These are phyloP conservation scores for Penelope pileata DNA, from an alignment of 2,113 vertebrate genomes.

Conservation along the genomic window DNA sequence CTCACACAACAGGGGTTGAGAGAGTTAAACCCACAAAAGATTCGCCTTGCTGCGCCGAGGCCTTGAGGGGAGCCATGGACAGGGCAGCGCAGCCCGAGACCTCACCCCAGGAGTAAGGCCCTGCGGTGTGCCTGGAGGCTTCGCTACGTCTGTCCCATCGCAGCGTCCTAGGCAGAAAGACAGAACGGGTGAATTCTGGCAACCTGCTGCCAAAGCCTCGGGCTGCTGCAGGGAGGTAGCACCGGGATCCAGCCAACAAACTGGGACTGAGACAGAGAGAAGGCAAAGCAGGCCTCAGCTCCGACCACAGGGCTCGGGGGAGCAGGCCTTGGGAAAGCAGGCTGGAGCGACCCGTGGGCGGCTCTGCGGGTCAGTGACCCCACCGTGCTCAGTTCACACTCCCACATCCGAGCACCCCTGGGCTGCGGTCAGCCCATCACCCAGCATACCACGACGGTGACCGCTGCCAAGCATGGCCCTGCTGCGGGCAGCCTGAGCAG, in stretches of 20 bases:
- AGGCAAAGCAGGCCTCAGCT: not conserved
- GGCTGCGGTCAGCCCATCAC: not conserved
- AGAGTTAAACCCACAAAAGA: not conserved
- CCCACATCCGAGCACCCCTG: not conserved
- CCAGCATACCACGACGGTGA: accelerated
- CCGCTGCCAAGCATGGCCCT: conserved; percentile 6
- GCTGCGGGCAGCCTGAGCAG: conserved; percentile 12
- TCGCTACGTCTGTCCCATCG: not conserved
- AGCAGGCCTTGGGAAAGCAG: not conserved
- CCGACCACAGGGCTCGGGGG: not conserved
- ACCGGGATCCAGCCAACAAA: not conserved
- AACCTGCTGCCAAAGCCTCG: too few species aligned
- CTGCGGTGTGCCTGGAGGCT: not conserved
- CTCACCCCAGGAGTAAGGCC: not conserved
- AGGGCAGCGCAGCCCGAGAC: too few species aligned
- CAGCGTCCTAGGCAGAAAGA: too few species aligned
- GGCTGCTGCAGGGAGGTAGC: not conserved
- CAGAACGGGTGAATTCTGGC: too few species aligned
- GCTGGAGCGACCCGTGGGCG: not conserved
- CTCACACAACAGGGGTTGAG: not conserved
- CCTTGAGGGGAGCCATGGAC: not conserved
- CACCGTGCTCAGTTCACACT: not conserved
- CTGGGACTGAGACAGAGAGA: not conserved
- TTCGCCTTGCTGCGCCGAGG: not conserved
- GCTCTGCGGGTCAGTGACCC: not conserved